Percentiles rank a stretch among this genome's conserved stretches.
phyloP scores from a whole-genome alignment of 1,140 invertebrate species.

The Archivesica marissinica region DNA sequence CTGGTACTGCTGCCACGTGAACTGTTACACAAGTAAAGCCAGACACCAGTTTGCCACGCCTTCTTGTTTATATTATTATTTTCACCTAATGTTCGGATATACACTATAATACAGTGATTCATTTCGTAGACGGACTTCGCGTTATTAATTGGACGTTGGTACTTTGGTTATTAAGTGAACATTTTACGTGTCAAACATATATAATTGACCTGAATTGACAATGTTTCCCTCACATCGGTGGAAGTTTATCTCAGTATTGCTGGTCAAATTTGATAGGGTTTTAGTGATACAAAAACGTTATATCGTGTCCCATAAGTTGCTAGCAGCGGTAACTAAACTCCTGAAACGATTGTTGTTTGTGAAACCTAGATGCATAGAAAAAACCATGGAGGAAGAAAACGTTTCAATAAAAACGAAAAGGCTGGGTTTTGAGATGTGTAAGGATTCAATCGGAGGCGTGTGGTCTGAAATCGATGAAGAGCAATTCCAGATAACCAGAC shows the following conservation, averaged over 20 bases:
- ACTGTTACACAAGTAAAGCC: no score
- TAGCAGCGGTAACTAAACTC: slow-evolving; percentile 10
- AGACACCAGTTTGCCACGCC: no score
- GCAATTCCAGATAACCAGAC: slow-evolving; percentile 30
- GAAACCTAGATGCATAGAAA: neutral
- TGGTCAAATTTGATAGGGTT: neutral
- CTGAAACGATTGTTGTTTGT: slow-evolving; percentile 30
- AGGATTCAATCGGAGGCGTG: slow-evolving; percentile 44
- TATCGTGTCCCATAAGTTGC: slow-evolving; percentile 25
- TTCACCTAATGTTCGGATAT: no score
- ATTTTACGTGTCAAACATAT: no score
- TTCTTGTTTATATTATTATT: no score
- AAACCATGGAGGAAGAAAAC: slow-evolving; percentile 14
- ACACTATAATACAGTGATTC: no score
- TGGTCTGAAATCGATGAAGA: slow-evolving; percentile 36
- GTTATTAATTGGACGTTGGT: no score
- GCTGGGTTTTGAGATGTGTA: slow-evolving; percentile 49
- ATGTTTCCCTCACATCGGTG: neutral
- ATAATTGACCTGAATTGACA: no score
- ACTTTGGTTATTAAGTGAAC: no score
- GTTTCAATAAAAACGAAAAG: neutral
- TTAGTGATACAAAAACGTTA: slow-evolving; percentile 47
- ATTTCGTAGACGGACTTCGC: no score
- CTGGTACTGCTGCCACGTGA: no score
- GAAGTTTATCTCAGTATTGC: slow-evolving; percentile 39